A percentile compares a stretch with the other conserved stretches of the same genome.
Conservation (phyloP, 2,888 invertebrate genomes). For the Teleogryllus oceanicus region DNA sequence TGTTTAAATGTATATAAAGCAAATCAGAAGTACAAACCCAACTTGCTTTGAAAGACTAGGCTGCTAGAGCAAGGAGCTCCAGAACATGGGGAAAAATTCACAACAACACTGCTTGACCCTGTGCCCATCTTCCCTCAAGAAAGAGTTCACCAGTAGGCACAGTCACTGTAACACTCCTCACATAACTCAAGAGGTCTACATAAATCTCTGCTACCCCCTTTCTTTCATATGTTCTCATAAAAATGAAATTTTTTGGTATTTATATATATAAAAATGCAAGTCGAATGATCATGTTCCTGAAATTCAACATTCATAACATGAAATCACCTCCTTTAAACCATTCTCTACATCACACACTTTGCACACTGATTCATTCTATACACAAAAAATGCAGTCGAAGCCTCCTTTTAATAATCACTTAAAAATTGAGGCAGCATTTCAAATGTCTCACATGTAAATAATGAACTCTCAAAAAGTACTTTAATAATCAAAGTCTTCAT, state of each 20-base stretch:
- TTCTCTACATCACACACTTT: slow-evolving; percentile 6
- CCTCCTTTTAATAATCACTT: background rate
- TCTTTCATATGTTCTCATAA: slow-evolving; percentile 18
- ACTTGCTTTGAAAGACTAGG: slow-evolving; percentile 34
- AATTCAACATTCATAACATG: background rate
- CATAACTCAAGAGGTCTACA: too few relatives aligned
- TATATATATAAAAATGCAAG: slow-evolving; percentile 28
- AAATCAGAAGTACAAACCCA: slow-evolving; percentile 31
- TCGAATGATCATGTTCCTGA: background rate
- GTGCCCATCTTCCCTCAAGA: background rate
- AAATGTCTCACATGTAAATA: background rate
- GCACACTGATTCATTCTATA: slow-evolving; percentile 3
- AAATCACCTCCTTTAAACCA: background rate
- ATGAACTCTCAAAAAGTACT: background rate
- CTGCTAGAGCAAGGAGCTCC: slow-evolving; percentile 24
- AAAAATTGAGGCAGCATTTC: slow-evolving; percentile 11
- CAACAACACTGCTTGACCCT: background rate
- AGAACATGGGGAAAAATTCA: slow-evolving; percentile 19
- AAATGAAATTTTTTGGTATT: slow-evolving; percentile 27
- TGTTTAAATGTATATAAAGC: slow-evolving; percentile 25
- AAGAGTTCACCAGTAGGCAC: too few relatives aligned
- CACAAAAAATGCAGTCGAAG: slow-evolving; percentile 18
- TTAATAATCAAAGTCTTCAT: background rate
- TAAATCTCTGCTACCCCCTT: too few relatives aligned
- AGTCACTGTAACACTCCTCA: too few relatives aligned